Evolutionary conservation across 2,888 invertebrate genomes (phyloP), one percentile per base, ranked within the genome.

Genomic region (Teleogryllus oceanicus): DNA sequence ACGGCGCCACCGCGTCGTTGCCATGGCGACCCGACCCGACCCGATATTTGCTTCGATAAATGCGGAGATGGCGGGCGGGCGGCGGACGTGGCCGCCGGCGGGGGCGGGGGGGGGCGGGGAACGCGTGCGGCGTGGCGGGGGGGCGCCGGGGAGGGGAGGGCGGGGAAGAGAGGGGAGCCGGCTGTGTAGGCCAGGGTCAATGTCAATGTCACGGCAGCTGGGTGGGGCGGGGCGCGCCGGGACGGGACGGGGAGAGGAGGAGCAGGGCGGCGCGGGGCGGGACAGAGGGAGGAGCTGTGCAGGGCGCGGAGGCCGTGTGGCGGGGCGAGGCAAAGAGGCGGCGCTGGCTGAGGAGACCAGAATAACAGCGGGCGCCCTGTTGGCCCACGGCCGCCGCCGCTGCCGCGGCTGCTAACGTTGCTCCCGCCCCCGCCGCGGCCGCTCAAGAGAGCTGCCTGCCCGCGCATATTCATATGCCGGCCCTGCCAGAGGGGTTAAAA

Each of bases 121-220:
- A 37, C 37, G 37, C 37, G 37, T 37, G 37, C 37, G 37, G 37
- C 37, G 37, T 37, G 37, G 37, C 37, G 37, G 37, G 37, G 5
- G 37, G 37, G 37, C 37, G 37, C 0, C 37, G 37, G 5, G 37
- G 5, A 37, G 37, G 62, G n/a, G 62, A 8, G 62, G 11, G 2
- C 62, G 62, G 62, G 62, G n/a, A 62, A 62, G 62, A n/a, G 62
- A 13, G 62, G 62, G 13, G 62, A 62, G 62, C n/a, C 37, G 37
- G 37, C 62, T 62, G 62, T 62, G 62, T 62, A 62, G 62, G 62
- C 62, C 62, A 62, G 62, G 62, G 62, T 62, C 62, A 62, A 62
- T 62, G 62, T 62, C 62, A 62, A 62, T 62, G 62, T 62, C 62
- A 62, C 62, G 62, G 62, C 62, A 62, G 62, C 62, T n/a, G 62